Evolutionary conservation across 37 sponge, comb jelly and placozoan genomes (phyloP).

Genomic region (Mnemiopsis leidyi): DNA sequence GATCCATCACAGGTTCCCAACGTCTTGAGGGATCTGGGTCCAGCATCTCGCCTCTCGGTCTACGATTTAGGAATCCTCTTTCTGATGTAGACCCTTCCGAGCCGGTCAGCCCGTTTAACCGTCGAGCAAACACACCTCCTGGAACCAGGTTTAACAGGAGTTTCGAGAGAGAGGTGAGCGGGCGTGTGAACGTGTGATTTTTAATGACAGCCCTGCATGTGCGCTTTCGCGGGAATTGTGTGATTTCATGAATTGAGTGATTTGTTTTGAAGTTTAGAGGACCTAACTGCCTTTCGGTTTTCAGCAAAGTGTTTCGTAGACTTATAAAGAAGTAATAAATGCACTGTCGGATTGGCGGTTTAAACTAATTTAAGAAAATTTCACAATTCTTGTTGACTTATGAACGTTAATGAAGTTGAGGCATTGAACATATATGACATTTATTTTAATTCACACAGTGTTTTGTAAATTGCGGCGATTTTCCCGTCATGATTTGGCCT

Average conservation of each 20-base stretch:
- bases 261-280: too few relatives aligned
- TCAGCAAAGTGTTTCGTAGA: too few relatives aligned
- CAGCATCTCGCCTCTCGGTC: neutral
- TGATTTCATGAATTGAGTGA: too few relatives aligned
- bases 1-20: neutral
- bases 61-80: neutral
- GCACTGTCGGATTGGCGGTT: too few relatives aligned
- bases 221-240: neutral
- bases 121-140: conserved; percentile 57
- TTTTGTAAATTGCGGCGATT: neutral
- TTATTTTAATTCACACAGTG: too few relatives aligned
- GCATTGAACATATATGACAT: too few relatives aligned
- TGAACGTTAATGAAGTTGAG: too few relatives aligned
- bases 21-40: neutral
- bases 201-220: neutral
- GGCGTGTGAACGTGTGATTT: neutral
- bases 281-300: too few relatives aligned
- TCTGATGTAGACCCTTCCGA: conserved; percentile 7
- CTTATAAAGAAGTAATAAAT: too few relatives aligned
- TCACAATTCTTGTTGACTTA: too few relatives aligned
- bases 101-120: neutral
- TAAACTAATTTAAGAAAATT: too few relatives aligned
- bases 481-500: neutral
- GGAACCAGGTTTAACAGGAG: conserved; percentile 12
- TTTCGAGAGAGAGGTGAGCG: neutral